These are phyloP conservation scores for Equus quagga DNA, from an alignment of 2,113 vertebrate genomes.

Conservation along the genomic window DNA sequence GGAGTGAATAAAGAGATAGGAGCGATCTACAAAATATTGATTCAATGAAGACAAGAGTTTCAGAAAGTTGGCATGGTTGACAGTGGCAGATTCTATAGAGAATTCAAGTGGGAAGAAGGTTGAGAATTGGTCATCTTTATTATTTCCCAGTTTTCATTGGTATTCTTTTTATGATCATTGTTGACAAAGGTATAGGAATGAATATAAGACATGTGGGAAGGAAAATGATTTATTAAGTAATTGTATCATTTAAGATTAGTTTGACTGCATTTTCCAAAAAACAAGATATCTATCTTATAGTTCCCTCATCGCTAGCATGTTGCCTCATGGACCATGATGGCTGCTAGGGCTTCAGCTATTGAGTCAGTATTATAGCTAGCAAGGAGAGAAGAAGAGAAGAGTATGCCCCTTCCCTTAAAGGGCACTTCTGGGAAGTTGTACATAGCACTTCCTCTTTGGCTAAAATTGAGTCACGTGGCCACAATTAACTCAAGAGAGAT, in stretches of 20 bases:
- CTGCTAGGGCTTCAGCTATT: neutral
- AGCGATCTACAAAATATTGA: neutral
- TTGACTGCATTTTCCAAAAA: neutral
- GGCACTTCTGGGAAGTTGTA: neutral
- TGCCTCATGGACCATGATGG: neutral
- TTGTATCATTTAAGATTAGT: neutral
- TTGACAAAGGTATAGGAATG: neutral
- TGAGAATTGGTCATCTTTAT: neutral
- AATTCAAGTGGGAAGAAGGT: constrained; percentile 26
- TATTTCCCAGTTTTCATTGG: neutral
- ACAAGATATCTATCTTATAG: neutral
- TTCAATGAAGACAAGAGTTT: neutral
- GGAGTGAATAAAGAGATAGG: neutral
- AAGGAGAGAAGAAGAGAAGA: neutral
- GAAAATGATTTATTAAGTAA: constrained; percentile 22
- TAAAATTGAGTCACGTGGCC: neutral
- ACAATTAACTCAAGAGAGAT: neutral
- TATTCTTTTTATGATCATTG: neutral
- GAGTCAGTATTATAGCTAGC: neutral
- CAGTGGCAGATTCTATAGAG: neutral
- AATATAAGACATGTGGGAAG: neutral
- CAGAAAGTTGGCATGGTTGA: neutral
- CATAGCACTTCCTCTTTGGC: neutral
- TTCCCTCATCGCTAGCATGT: neutral
- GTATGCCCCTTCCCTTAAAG: neutral